Base-by-base conservation (phyloP, 2,888 invertebrate species). In the Clistopyga incitator region DNA sequence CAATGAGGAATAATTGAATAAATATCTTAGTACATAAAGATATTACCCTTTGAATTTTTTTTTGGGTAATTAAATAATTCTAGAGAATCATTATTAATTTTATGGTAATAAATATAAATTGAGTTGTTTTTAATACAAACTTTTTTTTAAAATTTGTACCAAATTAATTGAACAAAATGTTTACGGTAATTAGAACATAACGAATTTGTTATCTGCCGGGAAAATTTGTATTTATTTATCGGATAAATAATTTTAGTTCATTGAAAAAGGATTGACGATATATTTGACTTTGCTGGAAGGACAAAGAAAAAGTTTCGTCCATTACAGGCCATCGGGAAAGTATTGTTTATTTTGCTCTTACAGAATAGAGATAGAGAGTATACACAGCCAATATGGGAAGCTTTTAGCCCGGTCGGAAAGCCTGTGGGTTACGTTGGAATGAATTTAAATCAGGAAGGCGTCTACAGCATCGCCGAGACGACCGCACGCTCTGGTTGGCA, bases 401-500 rank as follows among this genome's bases (percentile, higher is more conserved):
- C 71, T 76, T 64, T 23, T 23, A 25, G 34, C 50, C 13, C 47
- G 67, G 56, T 29, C 20, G 47, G 59, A 47, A 82, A 67, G 71
- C 71, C 76, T 54, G 82, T 18, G 79, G 75, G 68, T 79, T 71
- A 75, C 54, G 71, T 76, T 71, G 61, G 79, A 83, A 83, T 83
- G 79, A 79, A 83, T 83, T 83, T 71, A 79, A 83, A 83, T 83
- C 65, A 79, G 56, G 79, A 50, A 79, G 68, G 70, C 74, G 70
- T 75, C 82, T 74, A 68, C 52, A 71, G 56, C 45, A 67, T 47
- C 65, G 65, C 56, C 20, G 70, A 59, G 82, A 82, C 80, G 59
- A 75, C 72, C 72, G 78, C 82, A 70, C 68, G 45, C 68, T 64
- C 65, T 23, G 20, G 65, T 13, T 65, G 34, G 76, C 74, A 59